Conservation (phyloP, 2,797 vertebrate genomes). For the Dermochelys coriacea region DNA sequence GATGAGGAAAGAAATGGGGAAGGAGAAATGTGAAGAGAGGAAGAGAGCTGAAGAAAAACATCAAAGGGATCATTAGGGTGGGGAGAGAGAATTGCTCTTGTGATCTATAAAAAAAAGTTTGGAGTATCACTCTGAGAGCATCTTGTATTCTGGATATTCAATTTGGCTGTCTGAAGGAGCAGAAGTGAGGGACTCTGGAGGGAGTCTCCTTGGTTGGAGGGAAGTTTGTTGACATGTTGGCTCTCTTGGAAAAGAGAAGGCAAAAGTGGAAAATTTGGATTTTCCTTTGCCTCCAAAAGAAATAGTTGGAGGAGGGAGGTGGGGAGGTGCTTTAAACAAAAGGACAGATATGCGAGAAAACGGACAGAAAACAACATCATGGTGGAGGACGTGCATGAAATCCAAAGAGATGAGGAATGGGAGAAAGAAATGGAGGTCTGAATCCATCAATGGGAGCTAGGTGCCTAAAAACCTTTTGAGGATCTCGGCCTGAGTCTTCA, state of each 20-base stretch:
- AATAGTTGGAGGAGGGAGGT: not conserved
- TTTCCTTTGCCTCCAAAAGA: not conserved
- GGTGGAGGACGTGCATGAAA: not conserved
- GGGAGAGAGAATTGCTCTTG: not conserved
- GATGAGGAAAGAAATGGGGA: not conserved
- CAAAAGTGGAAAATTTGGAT: not conserved
- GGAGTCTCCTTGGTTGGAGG: not conserved
- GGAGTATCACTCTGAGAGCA: not conserved
- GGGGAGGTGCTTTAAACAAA: accelerated
- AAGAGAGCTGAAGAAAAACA: not conserved
- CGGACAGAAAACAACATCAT: not conserved
- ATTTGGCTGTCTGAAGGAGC: not conserved
- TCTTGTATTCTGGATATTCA: not conserved
- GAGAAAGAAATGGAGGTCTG: not conserved
- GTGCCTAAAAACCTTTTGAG: not conserved
- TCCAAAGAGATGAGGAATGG: not conserved
- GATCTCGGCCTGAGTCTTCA: not conserved
- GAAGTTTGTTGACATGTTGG: not conserved
- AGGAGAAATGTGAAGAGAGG: not conserved
- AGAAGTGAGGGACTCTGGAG: not conserved
- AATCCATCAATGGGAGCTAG: not conserved
- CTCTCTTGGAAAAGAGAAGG: not conserved
- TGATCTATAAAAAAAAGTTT: not conserved
- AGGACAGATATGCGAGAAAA: not conserved
- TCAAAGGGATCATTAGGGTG: not conserved